Conservation (phyloP, 2,888 invertebrate species). For the Beris chalybata region DNA sequence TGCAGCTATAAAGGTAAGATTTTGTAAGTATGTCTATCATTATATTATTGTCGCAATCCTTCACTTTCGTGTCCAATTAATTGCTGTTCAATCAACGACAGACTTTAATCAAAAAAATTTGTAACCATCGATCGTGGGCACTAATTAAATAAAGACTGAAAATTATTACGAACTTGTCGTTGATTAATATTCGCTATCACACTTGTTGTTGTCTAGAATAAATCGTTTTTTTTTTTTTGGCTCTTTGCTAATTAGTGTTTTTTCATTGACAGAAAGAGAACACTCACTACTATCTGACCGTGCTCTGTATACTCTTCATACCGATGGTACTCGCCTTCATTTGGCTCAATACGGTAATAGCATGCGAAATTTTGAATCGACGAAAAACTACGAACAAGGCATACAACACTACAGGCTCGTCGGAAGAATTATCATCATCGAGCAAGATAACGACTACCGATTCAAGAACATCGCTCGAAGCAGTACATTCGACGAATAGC, state of each 20-base stretch:
- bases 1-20: constrained; percentile 46
- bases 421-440: background rate
- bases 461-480: background rate
- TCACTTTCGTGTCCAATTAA: background rate
- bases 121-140: too few relatives aligned
- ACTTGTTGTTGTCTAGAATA: background rate
- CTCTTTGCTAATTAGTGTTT: constrained; percentile 7
- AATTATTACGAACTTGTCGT: background rate
- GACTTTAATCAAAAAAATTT: background rate
- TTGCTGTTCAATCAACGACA: background rate
- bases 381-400: constrained; percentile 44
- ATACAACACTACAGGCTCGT: background rate
- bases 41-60: background rate
- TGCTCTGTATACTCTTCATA: constrained; percentile 56
- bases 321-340: constrained; percentile 58
- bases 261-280: constrained; percentile 44
- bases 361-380: constrained; percentile 58
- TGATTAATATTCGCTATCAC: background rate
- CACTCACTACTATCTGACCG: constrained; percentile 47
- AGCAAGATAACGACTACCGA: background rate
- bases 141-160: too few relatives aligned
- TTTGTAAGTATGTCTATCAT: constrained; percentile 10
- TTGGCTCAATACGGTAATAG: constrained; percentile 59
- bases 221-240: background rate
- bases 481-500: background rate